These are phyloP conservation scores for Metellina segmentata DNA, from an alignment of 2,888 invertebrate genomes.

Conservation along the genomic window DNA sequence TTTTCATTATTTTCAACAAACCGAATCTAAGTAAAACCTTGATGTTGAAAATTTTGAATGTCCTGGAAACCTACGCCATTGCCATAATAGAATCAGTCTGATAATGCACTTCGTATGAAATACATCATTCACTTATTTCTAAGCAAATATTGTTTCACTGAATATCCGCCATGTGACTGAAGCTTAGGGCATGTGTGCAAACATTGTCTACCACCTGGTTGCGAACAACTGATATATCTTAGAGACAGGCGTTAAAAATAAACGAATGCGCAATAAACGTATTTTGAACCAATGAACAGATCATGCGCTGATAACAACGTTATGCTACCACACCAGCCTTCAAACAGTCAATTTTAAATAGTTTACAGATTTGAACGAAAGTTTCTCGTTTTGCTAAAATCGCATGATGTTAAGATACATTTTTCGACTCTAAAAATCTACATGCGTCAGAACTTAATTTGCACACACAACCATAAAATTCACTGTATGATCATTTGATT, in stretches of 20 bases:
- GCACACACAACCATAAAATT: no score
- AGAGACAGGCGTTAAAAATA: background rate
- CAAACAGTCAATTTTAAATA: background rate
- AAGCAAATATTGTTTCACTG: no score
- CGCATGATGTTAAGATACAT: background rate
- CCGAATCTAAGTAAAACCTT: no score
- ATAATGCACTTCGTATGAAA: no score
- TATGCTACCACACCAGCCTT: background rate
- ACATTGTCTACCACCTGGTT: background rate
- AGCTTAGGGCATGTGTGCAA: background rate
- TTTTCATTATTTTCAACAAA: no score
- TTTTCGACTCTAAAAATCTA: background rate
- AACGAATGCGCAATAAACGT: background rate
- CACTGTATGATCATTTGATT: no score
- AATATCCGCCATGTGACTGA: no score
- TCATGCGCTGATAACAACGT: background rate
- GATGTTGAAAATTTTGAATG: no score
- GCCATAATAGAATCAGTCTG: no score
- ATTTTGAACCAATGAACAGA: background rate
- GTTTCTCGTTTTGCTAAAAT: background rate
- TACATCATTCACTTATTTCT: no score
- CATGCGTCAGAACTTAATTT: background rate
- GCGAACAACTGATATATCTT: background rate
- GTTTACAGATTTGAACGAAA: background rate
- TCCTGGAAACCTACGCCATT: no score